phyloP scores from a whole-genome alignment of 2,113 vertebrate genomes.

The Rhombomys opimus region DNA sequence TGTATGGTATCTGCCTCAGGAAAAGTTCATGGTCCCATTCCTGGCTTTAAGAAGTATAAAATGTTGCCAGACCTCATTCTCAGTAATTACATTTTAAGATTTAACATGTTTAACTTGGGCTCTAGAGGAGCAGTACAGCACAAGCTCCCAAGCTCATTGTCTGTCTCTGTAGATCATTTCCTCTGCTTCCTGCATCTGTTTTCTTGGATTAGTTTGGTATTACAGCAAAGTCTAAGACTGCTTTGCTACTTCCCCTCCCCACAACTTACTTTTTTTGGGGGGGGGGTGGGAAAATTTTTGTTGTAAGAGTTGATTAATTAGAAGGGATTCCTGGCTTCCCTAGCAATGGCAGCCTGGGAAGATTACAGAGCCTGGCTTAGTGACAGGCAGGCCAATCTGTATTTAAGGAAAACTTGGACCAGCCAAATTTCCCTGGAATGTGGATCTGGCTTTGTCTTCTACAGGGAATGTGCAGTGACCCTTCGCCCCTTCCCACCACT shows the following conservation, averaged over 20 bases:
- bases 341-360: conserved; percentile 72
- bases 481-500: conserved; percentile 62
- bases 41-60: conserved; percentile 42
- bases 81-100: conserved; percentile 26
- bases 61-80: not conserved
- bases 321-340: conserved; percentile 73
- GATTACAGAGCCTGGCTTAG: conserved; percentile 78
- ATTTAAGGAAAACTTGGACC: conserved; percentile 70
- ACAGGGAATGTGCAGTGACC: conserved; percentile 69
- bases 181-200: conserved; percentile 78
- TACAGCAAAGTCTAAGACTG: conserved; percentile 51
- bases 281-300: conserved; percentile 65
- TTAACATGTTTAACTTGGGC: conserved; percentile 51
- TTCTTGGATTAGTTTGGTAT: conserved; percentile 71
- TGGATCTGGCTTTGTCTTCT: conserved; percentile 77
- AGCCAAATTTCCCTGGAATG: conserved; percentile 74
- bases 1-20: not conserved
- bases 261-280: conserved; percentile 65
- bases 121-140: not conserved
- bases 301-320: conserved; percentile 80
- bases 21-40: not conserved
- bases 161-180: conserved; percentile 69
- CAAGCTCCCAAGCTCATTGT: conserved; percentile 57
- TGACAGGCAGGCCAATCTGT: conserved; percentile 79
- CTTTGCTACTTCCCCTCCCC: conserved; percentile 46